These are phyloP conservation scores for Drosophila heteroneura DNA, from an alignment of 2,888 invertebrate species.

Conservation along the genomic window DNA sequence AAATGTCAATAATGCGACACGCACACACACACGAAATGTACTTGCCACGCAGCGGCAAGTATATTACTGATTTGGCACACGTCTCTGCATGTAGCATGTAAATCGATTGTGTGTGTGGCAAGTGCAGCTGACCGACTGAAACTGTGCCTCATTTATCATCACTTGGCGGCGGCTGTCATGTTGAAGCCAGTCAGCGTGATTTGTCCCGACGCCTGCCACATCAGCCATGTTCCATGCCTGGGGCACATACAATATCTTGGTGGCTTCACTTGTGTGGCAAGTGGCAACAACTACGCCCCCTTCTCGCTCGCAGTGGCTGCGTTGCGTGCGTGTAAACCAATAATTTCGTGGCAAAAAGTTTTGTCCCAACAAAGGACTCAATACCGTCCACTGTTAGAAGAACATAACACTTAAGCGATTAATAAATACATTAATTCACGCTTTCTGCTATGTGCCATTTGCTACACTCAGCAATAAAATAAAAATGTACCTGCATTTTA, in stretches of 20 bases:
- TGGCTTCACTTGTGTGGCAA: conserved; percentile 38
- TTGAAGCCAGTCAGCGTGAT: conserved; percentile 69
- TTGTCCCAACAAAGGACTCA: conserved; percentile 55
- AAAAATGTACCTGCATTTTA: not conserved
- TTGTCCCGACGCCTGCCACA: conserved; percentile 59
- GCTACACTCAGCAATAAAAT: not conserved
- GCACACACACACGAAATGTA: conserved; percentile 10
- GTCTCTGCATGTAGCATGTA: conserved; percentile 19
- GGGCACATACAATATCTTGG: conserved; percentile 20
- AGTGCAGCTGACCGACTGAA: conserved; percentile 67
- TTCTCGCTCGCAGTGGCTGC: not conserved
- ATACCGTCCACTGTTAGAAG: conserved; percentile 58
- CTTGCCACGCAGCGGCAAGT: conserved; percentile 20
- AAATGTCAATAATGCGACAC: conserved; percentile 69
- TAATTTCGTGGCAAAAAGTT: conserved; percentile 59
- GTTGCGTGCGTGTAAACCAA: conserved; percentile 62
- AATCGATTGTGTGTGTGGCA: conserved; percentile 34
- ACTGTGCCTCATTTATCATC: conserved; percentile 71
- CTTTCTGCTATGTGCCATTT: conserved; percentile 1
- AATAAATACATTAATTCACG: conserved; percentile 73
- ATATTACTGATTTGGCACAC: conserved; percentile 66
- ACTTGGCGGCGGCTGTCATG: conserved; percentile 64
- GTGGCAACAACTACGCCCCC: not conserved
- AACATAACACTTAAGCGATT: conserved; percentile 54
- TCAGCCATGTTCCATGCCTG: conserved; percentile 35